Percentiles rank a stretch among this genome's conserved stretches.
These are phyloP conservation scores for Orchesella flavescens DNA, from an alignment of 2,888 invertebrate species.

Conservation along the genomic window DNA sequence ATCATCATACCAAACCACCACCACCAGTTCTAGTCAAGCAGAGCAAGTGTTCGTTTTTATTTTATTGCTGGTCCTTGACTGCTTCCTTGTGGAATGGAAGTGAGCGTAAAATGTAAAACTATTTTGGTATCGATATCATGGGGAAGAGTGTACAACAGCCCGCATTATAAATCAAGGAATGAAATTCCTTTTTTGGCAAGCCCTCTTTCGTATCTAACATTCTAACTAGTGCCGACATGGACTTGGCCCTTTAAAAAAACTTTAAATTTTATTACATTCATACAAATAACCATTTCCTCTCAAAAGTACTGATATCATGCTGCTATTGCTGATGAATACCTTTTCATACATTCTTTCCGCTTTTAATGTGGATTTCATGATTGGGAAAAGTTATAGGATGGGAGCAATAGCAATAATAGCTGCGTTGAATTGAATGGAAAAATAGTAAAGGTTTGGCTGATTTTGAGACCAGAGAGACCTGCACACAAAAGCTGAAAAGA, in stretches of 20 bases:
- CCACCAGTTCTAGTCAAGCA: background rate
- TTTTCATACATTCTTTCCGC: background rate
- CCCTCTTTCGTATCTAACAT: constrained; percentile 36
- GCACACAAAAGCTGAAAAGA: background rate
- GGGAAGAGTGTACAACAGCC: constrained; percentile 37
- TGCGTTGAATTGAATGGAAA: background rate
- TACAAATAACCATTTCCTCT: background rate
- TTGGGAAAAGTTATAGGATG: background rate
- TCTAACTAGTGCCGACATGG: background rate
- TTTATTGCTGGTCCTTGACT: background rate
- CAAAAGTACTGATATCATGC: constrained; percentile 1
- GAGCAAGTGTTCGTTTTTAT: constrained; percentile 38
- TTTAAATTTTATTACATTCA: constrained; percentile 38
- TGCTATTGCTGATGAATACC: background rate
- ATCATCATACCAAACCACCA: background rate
- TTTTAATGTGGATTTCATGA: background rate
- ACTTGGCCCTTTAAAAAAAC: constrained; percentile 10
- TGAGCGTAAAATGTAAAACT: background rate
- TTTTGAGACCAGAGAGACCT: background rate
- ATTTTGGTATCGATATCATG: constrained; percentile 41
- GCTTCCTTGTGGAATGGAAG: background rate
- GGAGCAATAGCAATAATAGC: background rate
- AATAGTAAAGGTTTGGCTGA: background rate
- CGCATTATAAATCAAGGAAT: constrained; percentile 46
- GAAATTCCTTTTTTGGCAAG: constrained; percentile 57